Base-by-base conservation (phyloP, 1,140 invertebrate genomes). In the Adoxophyes honmai region DNA sequence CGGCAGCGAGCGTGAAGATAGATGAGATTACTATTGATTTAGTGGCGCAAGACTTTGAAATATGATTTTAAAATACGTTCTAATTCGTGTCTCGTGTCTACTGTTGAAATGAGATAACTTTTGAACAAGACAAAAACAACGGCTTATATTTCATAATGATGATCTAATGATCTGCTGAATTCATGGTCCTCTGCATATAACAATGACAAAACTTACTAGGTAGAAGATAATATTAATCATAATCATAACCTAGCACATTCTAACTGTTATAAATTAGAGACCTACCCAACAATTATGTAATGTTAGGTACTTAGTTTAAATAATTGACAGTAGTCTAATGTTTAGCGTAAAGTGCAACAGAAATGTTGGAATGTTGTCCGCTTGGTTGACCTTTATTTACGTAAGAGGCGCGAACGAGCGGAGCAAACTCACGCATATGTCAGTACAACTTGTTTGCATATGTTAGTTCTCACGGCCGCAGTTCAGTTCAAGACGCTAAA, bases 11-110 rank as follows among this genome's bases (percentile, higher is more conserved):
- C 73, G 66, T 72, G 75, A 76, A 85, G 75, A 66, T 67, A 53
- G 18, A 68, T 59, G 52, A 66, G 74, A 81, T 86, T 86, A 81
- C 78, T 83, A 75, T 75, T 74, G 71, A 64, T 66, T 69, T 74
- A 81, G 73, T 71, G 42, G 55, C 57, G 64, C 51, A 63, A 69
- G 34, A 39, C 54, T 55, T 64, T 58, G 70, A 70, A 75, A 77
- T 70, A 72, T 73, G 68, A 78, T 75, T 68, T 71, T 73, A 55
- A 71, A 70, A 33, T 48, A 48, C 42, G 10, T 48, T 11, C 21
- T n/a, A 11, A 48, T 21, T 21, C 16, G 18, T 48, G 39, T 9
- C 16, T 28, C 38, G 6, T 18, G 16, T 4, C 13, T 9, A 5
- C 15, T 18, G 14, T 4, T 16, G 9, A 39, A 39, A 14, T 8